phyloP scores from a whole-genome alignment of 2,113 vertebrate species.

The Phrynosoma platyrhinos region DNA sequence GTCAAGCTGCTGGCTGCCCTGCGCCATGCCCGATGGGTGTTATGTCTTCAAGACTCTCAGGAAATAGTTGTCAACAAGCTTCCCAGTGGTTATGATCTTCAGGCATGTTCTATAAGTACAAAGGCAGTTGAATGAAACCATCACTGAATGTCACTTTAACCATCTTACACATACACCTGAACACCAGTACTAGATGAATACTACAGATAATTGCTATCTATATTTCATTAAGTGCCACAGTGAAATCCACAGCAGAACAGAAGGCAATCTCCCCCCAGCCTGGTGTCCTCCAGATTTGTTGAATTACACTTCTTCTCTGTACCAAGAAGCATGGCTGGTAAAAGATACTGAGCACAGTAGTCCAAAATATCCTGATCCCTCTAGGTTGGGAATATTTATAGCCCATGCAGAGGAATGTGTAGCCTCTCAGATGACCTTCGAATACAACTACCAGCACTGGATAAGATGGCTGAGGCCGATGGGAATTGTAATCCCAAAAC shows the following conservation, averaged over 20 bases:
- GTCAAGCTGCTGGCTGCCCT: constrained; percentile 92
- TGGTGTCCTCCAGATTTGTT: no score
- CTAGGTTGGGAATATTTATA: no score
- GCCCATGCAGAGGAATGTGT: no score
- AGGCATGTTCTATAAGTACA: constrained; percentile 84
- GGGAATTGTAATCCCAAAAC: no score
- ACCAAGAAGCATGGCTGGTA: no score
- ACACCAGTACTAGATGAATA: not conserved
- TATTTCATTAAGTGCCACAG: not conserved
- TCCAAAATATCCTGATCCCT: no score
- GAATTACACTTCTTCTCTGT: no score
- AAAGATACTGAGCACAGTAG: no score
- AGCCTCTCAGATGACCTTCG: no score
- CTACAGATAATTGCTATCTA: not conserved
- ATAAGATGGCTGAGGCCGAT: no score
- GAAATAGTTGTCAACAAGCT: constrained; percentile 83
- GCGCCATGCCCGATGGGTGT: constrained; percentile 91
- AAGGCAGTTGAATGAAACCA: constrained; percentile 38
- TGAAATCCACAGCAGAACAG: not conserved
- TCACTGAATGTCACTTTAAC: not conserved
- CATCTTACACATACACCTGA: not conserved
- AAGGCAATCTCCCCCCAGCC: no score
- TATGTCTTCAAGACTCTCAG: constrained; percentile 65
- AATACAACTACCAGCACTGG: no score
- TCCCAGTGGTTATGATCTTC: constrained; percentile 86